A percentile compares a stretch with the other conserved stretches of the same genome.
Evolutionary conservation across 2,888 invertebrate genomes (phyloP).

Genomic region (Drosophila subsilvestris): DNA sequence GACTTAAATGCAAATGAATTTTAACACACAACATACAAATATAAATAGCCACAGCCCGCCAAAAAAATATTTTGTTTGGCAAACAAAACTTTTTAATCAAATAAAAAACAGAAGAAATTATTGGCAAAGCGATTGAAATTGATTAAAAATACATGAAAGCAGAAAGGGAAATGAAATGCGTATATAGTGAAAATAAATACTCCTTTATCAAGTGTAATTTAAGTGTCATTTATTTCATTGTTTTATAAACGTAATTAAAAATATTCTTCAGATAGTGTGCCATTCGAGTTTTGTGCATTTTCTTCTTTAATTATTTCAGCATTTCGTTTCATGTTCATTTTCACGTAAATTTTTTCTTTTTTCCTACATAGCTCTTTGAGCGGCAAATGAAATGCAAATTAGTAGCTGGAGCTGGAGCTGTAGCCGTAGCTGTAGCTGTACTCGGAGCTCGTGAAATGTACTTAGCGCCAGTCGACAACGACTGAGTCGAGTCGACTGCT

Average conservation of each 20-base stretch:
- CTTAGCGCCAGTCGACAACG: constrained; percentile 22
- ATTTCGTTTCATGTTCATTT: background rate
- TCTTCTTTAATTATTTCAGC: constrained; percentile 49
- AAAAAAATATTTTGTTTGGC: constrained; percentile 9
- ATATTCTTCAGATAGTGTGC: constrained; percentile 16
- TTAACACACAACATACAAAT: constrained; percentile 21
- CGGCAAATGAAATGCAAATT: constrained; percentile 70
- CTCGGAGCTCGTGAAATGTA: constrained; percentile 8
- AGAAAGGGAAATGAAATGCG: background rate
- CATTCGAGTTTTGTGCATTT: constrained; percentile 33
- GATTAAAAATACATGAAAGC: constrained; percentile 15
- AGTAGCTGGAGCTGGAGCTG: constrained; percentile 33
- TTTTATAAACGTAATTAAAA: constrained; percentile 8
- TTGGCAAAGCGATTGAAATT: constrained; percentile 27
- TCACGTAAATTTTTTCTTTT: constrained; percentile 34
- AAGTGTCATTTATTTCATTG: constrained; percentile 24
- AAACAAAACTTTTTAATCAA: constrained; percentile 43
- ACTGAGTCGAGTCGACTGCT: constrained; percentile 11
- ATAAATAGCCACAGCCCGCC: constrained; percentile 19
- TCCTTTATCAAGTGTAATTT: background rate
- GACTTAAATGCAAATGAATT: constrained; percentile 39
- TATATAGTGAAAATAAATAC: background rate
- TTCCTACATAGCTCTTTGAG: constrained; percentile 39
- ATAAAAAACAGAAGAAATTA: constrained; percentile 11
- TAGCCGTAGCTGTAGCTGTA: background rate